phyloP scores from a whole-genome alignment of 2,797 vertebrate genomes.

The Myotis findleyi region DNA sequence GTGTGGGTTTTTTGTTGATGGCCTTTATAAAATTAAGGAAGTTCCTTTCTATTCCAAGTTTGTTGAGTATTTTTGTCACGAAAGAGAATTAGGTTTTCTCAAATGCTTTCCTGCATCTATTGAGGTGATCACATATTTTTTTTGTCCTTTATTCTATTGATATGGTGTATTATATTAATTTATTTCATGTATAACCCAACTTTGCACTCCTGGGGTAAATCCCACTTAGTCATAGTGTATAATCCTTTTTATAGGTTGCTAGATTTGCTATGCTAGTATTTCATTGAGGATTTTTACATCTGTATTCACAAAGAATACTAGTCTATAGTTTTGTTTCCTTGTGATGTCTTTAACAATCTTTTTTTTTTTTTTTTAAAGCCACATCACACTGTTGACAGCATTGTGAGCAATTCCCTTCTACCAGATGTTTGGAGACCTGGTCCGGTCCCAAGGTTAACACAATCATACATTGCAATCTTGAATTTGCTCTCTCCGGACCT shows the following conservation, averaged over 20 bases:
- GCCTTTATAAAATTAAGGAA: not conserved
- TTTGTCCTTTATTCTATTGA: constrained; percentile 15
- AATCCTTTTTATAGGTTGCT: not conserved
- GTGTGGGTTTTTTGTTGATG: not conserved
- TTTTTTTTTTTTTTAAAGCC: not conserved
- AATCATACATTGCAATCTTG: not conserved
- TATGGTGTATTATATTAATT: not conserved
- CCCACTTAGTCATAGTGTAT: not conserved
- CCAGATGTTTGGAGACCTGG: not conserved
- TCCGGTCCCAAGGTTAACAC: not conserved
- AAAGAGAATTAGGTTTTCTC: not conserved
- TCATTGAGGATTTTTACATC: not conserved
- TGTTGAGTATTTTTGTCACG: not conserved
- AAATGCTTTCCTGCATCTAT: not conserved
- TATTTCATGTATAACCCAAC: constrained; percentile 40
- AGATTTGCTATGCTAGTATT: constrained; percentile 40
- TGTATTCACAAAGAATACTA: not conserved
- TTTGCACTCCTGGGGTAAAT: constrained; percentile 51
- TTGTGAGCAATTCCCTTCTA: not conserved
- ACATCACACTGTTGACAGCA: not conserved
- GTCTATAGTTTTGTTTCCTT: constrained; percentile 18
- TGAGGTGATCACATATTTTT: not conserved
- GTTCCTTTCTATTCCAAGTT: not conserved
- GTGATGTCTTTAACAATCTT: not conserved
- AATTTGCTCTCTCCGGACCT: not conserved